Evolutionary conservation across 2,797 vertebrate genomes (phyloP).

Genomic region (Euthynnus affinis): DNA sequence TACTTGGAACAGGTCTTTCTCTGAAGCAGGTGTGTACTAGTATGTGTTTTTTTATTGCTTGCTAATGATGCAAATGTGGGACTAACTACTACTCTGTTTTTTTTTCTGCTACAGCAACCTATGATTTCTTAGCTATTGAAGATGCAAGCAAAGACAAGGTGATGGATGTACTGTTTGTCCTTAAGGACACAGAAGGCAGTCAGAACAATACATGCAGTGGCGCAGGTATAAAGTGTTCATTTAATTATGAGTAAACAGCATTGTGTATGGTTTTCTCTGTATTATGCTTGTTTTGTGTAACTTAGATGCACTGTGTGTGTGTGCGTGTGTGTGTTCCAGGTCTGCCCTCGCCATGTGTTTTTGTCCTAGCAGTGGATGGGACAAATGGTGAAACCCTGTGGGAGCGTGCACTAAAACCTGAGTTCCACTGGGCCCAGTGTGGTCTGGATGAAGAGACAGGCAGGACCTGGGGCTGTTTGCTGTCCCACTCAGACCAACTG

Average conservation of each 20-base stretch:
- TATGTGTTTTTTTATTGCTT: not conserved
- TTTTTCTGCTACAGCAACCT: conserved; percentile 82
- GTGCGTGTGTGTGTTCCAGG: conserved; percentile 75
- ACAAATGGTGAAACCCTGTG: conserved; percentile 89
- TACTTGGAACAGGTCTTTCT: conserved; percentile 86
- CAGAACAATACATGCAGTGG: conserved; percentile 85
- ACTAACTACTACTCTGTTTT: conserved; percentile 14
- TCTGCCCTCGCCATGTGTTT: conserved; percentile 87
- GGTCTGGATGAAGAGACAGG: conserved; percentile 58
- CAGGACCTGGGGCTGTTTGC: conserved; percentile 83
- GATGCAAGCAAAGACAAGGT: conserved; percentile 89
- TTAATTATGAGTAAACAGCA: not conserved
- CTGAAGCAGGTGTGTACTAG: conserved; percentile 83
- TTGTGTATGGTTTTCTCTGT: not conserved
- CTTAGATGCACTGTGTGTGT: conserved; percentile 21
- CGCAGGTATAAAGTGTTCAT: conserved; percentile 80
- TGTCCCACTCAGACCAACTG: conserved; percentile 82
- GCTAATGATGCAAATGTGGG: not conserved
- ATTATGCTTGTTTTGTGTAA: not conserved
- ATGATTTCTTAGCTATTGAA: conserved; percentile 87
- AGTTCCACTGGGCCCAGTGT: conserved; percentile 88
- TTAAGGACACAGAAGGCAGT: conserved; percentile 78
- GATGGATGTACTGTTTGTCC: conserved; percentile 90
- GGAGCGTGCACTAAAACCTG: conserved; percentile 83
- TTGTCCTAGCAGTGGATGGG: conserved; percentile 88